Conservation (phyloP, 2,113 vertebrate species). For the Seriola aureovittata region DNA sequence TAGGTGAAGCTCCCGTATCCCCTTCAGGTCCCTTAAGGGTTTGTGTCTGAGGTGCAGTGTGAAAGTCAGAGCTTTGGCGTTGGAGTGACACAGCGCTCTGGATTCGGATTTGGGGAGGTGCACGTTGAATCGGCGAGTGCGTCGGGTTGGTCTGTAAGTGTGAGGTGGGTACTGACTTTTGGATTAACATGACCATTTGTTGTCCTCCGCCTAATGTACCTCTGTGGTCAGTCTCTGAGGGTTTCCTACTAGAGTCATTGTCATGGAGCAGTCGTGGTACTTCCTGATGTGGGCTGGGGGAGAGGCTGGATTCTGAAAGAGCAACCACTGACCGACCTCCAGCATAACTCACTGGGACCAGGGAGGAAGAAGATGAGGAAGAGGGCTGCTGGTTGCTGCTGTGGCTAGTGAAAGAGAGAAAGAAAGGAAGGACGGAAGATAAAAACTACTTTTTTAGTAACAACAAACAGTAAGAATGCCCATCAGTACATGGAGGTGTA, state of each 20-base stretch:
- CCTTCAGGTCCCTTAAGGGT: not conserved
- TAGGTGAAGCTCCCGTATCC: not conserved
- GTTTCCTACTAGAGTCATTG: slow-evolving; percentile 16
- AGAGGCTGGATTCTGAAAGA: slow-evolving; percentile 58
- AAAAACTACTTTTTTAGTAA: not conserved
- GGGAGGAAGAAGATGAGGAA: slow-evolving; percentile 72
- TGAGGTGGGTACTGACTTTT: slow-evolving; percentile 47
- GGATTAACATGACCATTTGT: slow-evolving; percentile 55
- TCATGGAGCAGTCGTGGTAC: not conserved
- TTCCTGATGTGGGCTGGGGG: slow-evolving; percentile 44
- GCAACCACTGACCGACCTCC: slow-evolving; percentile 53
- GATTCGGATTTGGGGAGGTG: slow-evolving; percentile 59
- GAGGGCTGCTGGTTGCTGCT: slow-evolving; percentile 76
- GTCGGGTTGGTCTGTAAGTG: slow-evolving; percentile 35
- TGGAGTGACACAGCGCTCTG: slow-evolving; percentile 63
- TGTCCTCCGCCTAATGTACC: slow-evolving; percentile 36
- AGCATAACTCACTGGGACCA: slow-evolving; percentile 55
- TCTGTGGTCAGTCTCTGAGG: slow-evolving; percentile 37
- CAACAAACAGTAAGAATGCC: not conserved
- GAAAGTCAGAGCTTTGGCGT: slow-evolving; percentile 37
- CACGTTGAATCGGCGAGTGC: not conserved
- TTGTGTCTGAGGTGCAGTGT: slow-evolving; percentile 6
- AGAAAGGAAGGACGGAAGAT: not conserved
- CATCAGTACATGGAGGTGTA: not conserved
- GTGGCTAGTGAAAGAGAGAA: slow-evolving; percentile 30